These are phyloP conservation scores for Orcinus orca DNA, from an alignment of 2,113 vertebrate genomes.

Conservation along the genomic window DNA sequence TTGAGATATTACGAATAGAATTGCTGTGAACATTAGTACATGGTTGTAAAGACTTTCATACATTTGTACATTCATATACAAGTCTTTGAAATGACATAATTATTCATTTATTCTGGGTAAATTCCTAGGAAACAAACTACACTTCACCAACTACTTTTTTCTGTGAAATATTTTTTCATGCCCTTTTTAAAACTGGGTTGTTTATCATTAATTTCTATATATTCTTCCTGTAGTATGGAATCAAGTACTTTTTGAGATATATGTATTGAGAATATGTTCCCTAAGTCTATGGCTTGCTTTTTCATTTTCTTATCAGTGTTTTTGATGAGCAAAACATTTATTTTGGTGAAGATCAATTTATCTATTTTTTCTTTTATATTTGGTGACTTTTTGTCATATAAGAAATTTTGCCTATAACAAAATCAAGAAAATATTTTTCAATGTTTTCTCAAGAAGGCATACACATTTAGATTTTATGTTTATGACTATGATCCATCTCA, in stretches of 20 bases:
- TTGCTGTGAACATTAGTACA: background rate
- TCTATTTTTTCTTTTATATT: background rate
- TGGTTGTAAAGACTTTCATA: background rate
- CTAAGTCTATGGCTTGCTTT: background rate
- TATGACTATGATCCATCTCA: background rate
- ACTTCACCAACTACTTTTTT: background rate
- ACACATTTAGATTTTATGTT: background rate
- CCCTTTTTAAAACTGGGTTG: background rate
- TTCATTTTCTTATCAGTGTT: background rate
- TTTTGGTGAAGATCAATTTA: background rate
- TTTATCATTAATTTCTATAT: background rate
- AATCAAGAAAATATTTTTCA: background rate
- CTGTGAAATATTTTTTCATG: background rate
- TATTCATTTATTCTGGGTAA: background rate
- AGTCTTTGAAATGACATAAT: background rate
- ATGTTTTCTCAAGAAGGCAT: background rate
- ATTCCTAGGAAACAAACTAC: background rate
- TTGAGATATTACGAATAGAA: background rate
- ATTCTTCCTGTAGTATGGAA: background rate
- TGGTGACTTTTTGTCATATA: background rate
- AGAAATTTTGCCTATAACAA: background rate
- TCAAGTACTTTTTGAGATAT: background rate
- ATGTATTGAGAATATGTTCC: background rate
- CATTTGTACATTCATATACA: background rate
- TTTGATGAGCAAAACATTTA: background rate